A percentile compares a stretch with the other conserved stretches of the same genome.
Evolutionary conservation across 2,888 invertebrate species (phyloP).

Genomic region (Neoascia interrupta): DNA sequence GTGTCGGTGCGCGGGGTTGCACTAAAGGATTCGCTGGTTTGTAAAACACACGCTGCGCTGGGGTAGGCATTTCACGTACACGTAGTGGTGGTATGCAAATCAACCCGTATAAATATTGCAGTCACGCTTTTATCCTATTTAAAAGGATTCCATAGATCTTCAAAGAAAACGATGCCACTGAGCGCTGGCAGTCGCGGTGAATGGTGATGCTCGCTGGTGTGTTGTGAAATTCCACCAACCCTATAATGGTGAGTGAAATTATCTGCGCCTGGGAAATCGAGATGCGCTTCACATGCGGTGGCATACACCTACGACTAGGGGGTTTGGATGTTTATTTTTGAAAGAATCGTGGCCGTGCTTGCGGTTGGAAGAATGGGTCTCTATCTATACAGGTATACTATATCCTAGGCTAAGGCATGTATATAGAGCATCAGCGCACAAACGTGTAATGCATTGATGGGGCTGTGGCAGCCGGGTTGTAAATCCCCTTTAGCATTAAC

Average conservation of each 20-base stretch:
- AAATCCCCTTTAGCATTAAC: conserved; percentile 59
- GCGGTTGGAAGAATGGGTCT: conserved; percentile 59
- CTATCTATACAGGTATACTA: no score
- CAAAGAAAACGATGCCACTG: conserved; percentile 66
- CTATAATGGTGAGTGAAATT: conserved; percentile 4
- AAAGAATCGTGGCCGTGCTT: conserved; percentile 57
- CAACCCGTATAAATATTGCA: conserved; percentile 70
- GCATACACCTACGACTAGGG: conserved; percentile 18
- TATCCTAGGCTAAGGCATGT: no score
- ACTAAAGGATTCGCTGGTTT: no score
- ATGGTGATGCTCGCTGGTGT: conserved; percentile 26
- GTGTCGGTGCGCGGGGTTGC: no score
- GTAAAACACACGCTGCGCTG: background rate
- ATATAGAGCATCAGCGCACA: no score
- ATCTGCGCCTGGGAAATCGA: conserved; percentile 22
- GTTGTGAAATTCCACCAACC: conserved; percentile 27
- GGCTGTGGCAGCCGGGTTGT: conserved; percentile 42
- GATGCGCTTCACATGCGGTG: conserved; percentile 26
- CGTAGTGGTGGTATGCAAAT: conserved; percentile 65
- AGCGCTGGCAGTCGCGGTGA: conserved; percentile 22
- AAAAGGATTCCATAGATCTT: conserved; percentile 69
- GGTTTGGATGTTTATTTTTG: conserved; percentile 52
- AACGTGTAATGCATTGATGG: conserved; percentile 63
- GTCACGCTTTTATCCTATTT: conserved; percentile 71
- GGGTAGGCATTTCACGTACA: conserved; percentile 53